Evolutionary conservation across 2,888 invertebrate genomes (phyloP).

Genomic region (Lepidochrysops patricia): DNA sequence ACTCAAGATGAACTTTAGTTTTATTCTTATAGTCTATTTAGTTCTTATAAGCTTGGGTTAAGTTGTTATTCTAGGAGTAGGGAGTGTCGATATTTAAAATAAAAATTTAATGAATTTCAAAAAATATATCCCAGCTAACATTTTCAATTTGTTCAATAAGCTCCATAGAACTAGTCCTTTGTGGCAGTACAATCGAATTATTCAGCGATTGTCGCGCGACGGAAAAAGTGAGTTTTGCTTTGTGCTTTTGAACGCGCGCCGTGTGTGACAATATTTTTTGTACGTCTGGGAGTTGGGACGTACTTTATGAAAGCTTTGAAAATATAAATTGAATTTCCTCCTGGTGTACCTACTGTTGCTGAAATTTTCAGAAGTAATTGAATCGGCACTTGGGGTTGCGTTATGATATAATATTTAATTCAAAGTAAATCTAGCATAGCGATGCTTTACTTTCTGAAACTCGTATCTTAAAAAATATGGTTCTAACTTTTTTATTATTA

Average conservation of each 20-base stretch:
- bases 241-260: slow-evolving; percentile 3
- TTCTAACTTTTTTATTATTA: no score
- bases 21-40: no score
- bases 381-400: neutral
- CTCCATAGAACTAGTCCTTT: neutral
- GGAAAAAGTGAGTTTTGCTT: neutral
- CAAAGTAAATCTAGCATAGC: no score
- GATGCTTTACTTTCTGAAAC: no score
- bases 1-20: no score
- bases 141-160: neutral
- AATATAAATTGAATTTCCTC: neutral
- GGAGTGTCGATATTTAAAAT: no score
- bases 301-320: slow-evolving; percentile 2
- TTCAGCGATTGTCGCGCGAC: neutral
- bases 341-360: neutral
- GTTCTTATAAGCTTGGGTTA: no score
- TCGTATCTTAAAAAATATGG: no score
- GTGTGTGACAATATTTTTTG: neutral
- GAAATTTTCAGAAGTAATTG: neutral
- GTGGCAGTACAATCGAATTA: neutral
- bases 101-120: no score
- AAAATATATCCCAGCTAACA: neutral
- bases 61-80: no score
- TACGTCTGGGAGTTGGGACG: neutral
- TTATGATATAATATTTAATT: no score